Percentiles rank a stretch among this genome's conserved stretches.
Evolutionary conservation across 2,113 vertebrate species (phyloP).

Genomic region (Alethe diademata): DNA sequence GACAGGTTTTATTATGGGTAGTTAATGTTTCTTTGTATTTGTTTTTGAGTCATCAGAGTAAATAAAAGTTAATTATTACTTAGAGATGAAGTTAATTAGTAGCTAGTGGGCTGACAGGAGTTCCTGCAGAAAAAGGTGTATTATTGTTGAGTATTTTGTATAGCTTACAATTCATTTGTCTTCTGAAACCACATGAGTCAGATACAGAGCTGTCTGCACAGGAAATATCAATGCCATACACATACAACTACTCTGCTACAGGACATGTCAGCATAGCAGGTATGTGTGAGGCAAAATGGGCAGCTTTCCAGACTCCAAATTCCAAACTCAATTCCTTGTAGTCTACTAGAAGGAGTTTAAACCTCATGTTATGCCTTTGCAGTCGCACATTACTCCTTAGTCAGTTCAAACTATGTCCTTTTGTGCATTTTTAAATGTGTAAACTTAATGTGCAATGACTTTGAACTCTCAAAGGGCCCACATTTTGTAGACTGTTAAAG

Average conservation of each 20-base stretch:
- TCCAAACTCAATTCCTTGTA: background rate
- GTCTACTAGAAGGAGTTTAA: background rate
- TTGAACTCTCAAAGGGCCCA: background rate
- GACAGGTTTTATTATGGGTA: background rate
- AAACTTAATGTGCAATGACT: background rate
- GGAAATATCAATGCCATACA: background rate
- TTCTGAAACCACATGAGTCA: background rate
- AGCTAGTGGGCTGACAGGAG: background rate
- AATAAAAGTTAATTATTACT: background rate
- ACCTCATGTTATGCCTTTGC: background rate
- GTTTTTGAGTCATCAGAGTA: background rate
- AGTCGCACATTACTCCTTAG: background rate
- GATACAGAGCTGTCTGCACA: background rate
- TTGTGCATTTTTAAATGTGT: background rate
- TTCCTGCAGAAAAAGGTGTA: background rate
- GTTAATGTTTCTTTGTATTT: background rate
- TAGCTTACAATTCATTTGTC: background rate
- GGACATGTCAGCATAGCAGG: background rate
- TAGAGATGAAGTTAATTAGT: background rate
- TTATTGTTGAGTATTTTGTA: background rate
- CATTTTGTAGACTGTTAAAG: background rate
- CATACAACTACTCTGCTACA: background rate
- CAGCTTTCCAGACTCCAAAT: background rate
- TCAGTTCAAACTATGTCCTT: background rate
- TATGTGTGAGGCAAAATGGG: background rate